Evolutionary conservation across 1,140 invertebrate species (phyloP), one percentile per base, ranked within the genome.

Genomic region (Saccostrea glomerata): DNA sequence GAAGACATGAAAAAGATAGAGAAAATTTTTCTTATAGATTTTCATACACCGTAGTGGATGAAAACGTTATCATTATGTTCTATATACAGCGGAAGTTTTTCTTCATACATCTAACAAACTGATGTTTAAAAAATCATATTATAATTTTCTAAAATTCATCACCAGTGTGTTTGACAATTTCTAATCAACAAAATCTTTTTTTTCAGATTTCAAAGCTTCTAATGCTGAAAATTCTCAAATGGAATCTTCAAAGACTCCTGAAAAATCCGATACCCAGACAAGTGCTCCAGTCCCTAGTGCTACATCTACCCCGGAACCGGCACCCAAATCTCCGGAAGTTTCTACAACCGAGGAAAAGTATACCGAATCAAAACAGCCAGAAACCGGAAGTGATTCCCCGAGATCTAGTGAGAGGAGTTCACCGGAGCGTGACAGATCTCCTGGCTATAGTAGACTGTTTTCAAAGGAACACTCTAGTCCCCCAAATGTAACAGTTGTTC

Each of bases 401-500:
- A 47, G 55, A n/a, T 86, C 87, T 36, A 84, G 85, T 11, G 54
- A 36, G 36, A 84, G 58, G 40, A 87, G 87, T 58, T 90, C 89
- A 73, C 84, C 89, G 25, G 73, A 55, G 70, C 36, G 70, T 55
- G 13, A 47, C 6, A 40, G 82, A 63, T 88, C 84, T 12, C 82
- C 82, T 13, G 60, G 60, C 25, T 85, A 87, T 4, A 63, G 66
- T 30, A 84, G 82, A 84, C 36, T 84, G 54, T 88, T 47, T 84
- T 86, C 87, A 56, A 91, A 90, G 47, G 91, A 90, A 23, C 91
- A 89, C 30, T 90, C 91, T 36, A 92, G 91, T 91, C 93, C 93
- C 17, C 93, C 93, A 66, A 94, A 94, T 85, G 93, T 94, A 4
- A 94, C 93, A 13, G 91, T 94, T 30, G 89, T 94, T 23, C 93